Percentiles rank a stretch among this genome's conserved stretches.
Evolutionary conservation across 1,140 invertebrate genomes (phyloP).

Genomic region (Hypsibius dujardini): DNA sequence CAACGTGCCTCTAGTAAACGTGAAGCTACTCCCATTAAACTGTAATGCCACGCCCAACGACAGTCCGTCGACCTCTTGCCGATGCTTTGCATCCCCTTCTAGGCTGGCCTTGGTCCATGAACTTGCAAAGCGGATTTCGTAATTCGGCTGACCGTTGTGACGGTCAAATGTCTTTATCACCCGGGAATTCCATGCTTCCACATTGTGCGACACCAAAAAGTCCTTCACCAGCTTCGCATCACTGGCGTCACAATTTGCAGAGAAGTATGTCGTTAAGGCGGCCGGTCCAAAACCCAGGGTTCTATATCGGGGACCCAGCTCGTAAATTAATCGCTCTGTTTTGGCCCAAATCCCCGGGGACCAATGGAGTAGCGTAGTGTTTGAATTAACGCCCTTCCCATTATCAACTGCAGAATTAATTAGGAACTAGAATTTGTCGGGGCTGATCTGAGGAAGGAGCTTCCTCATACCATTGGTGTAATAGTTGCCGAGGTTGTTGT

Average conservation of each 20-base stretch:
- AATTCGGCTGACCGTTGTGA: neutral
- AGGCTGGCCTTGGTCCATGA: neutral
- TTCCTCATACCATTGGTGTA: constrained; percentile 84
- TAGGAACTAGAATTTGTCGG: constrained; percentile 27
- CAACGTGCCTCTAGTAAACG: neutral
- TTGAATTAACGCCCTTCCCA: neutral
- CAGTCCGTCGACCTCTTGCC: neutral
- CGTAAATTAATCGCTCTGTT: constrained; percentile 47
- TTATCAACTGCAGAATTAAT: neutral
- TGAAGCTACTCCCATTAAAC: neutral
- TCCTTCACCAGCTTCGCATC: constrained; percentile 66
- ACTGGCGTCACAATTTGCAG: constrained; percentile 61
- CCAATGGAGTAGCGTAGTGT: neutral
- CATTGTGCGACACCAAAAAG: constrained; percentile 57
- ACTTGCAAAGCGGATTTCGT: constrained; percentile 2
- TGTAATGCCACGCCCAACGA: neutral
- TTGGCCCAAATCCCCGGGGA: constrained; percentile 39
- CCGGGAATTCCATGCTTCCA: constrained; percentile 71
- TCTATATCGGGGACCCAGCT: constrained; percentile 37
- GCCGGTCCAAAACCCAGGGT: constrained; percentile 26
- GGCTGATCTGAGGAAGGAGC: constrained; percentile 63
- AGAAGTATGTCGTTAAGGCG: constrained; percentile 80
- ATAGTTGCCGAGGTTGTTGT: constrained; percentile 76
- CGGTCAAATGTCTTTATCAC: constrained; percentile 56
- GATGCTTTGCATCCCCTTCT: too few species aligned